Conservation (phyloP, 2,797 vertebrate genomes). For the Sitta carolinensis region DNA sequence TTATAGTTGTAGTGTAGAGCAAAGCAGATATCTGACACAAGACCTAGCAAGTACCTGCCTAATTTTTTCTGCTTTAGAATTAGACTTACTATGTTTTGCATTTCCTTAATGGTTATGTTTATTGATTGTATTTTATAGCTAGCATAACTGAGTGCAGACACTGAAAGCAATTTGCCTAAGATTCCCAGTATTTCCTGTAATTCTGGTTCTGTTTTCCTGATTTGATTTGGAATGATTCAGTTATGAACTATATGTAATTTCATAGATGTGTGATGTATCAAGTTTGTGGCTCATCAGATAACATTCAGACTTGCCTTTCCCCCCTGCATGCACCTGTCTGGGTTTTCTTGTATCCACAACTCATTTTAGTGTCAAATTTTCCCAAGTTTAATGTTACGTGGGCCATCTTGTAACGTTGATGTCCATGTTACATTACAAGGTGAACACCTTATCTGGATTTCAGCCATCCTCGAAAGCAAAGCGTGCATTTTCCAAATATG, state of each 20-base stretch:
- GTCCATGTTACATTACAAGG: not conserved
- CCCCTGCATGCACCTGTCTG: not conserved
- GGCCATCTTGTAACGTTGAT: not conserved
- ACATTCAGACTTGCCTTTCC: not conserved
- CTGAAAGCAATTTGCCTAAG: slow-evolving; percentile 24
- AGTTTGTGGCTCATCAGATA: not conserved
- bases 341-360: not conserved
- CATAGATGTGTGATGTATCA: slow-evolving; percentile 31
- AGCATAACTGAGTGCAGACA: slow-evolving; percentile 13
- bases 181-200: slow-evolving; percentile 54
- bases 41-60: not conserved
- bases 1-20: not conserved
- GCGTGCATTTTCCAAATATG: not conserved
- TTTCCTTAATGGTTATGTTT: slow-evolving; percentile 29
- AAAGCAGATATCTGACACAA: not conserved
- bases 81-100: not conserved
- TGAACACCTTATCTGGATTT: not conserved
- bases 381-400: not conserved
- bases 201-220: slow-evolving; percentile 57
- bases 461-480: not conserved
- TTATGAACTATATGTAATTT: slow-evolving; percentile 42
- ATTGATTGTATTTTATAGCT: not conserved
- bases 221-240: slow-evolving; percentile 49
- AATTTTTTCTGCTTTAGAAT: not conserved
- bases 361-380: not conserved